Evolutionary conservation across 2,888 invertebrate species (phyloP).

Genomic region (Eucriotettix oculatus): DNA sequence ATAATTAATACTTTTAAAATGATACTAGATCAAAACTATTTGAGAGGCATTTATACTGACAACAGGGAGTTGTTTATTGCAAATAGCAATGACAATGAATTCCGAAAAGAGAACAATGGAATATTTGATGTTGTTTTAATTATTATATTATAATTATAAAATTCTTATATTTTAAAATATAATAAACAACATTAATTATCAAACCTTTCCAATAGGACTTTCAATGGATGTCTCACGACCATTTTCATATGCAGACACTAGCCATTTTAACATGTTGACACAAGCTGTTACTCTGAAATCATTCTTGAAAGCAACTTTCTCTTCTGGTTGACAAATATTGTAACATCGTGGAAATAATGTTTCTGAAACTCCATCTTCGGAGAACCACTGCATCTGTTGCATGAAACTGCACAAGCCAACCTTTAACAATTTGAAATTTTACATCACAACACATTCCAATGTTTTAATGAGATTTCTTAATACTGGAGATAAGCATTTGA

Average conservation of each 20-base stretch:
- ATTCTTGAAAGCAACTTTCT: conserved; percentile 66
- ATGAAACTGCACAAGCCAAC: conserved; percentile 57
- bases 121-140: too few relatives aligned
- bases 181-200: too few relatives aligned
- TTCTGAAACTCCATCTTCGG: conserved; percentile 61
- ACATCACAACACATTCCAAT: not conserved
- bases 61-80: too few relatives aligned
- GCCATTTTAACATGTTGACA: conserved; percentile 64
- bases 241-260: conserved; percentile 38
- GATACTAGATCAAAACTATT: too few relatives aligned
- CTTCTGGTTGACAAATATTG: conserved; percentile 64
- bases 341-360: conserved; percentile 79
- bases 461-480: too few relatives aligned
- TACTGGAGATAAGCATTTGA: too few relatives aligned
- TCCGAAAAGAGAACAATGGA: too few relatives aligned
- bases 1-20: too few relatives aligned
- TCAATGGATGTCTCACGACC: conserved; percentile 33
- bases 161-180: too few relatives aligned
- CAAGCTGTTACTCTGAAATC: conserved; percentile 84
- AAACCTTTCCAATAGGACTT: conserved; percentile 17
- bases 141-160: too few relatives aligned
- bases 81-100: too few relatives aligned
- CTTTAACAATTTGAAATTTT: conserved; percentile 16
- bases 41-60: too few relatives aligned
- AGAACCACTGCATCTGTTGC: conserved; percentile 73